phyloP scores from a whole-genome alignment of 1,140 invertebrate species.

The Aphelinus certus region DNA sequence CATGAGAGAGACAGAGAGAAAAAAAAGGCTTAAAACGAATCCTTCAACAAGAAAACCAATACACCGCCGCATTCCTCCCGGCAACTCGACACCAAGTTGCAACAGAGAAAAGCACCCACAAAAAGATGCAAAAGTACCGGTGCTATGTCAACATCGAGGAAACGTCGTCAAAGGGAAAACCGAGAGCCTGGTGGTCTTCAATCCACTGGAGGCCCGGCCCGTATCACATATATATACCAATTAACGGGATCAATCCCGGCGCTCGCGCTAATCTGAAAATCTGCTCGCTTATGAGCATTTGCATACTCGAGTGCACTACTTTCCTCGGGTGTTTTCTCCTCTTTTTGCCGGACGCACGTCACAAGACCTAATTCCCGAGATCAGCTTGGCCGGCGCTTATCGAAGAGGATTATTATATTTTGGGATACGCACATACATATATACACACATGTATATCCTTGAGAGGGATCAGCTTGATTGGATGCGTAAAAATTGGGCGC shows the following conservation, averaged over 20 bases:
- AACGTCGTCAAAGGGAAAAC: constrained; percentile 4
- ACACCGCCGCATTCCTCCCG: neutral
- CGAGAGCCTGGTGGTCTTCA: constrained; percentile 20
- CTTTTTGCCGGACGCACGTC: constrained; percentile 4
- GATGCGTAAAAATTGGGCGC: too few relatives aligned
- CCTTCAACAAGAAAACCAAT: constrained; percentile 8
- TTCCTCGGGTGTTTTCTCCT: neutral
- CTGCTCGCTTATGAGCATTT: constrained; percentile 1
- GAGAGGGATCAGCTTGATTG: too few relatives aligned
- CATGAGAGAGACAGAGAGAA: too few relatives aligned
- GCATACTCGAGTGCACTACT: neutral
- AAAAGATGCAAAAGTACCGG: neutral
- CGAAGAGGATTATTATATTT: too few relatives aligned
- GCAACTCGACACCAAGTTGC: constrained; percentile 9
- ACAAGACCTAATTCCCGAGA: neutral
- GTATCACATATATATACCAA: constrained; percentile 10
- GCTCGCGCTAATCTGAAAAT: constrained; percentile 15
- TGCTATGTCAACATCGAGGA: neutral
- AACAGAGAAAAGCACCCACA: neutral
- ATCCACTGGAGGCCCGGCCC: neutral
- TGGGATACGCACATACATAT: too few relatives aligned
- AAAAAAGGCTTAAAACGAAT: neutral
- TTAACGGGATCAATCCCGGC: constrained; percentile 16
- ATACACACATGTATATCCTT: too few relatives aligned
- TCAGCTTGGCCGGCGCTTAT: too few relatives aligned